Percentiles rank a stretch among this genome's conserved stretches.
Evolutionary conservation across 2,888 invertebrate genomes (phyloP).

Genomic region (Anthophora plumipes): DNA sequence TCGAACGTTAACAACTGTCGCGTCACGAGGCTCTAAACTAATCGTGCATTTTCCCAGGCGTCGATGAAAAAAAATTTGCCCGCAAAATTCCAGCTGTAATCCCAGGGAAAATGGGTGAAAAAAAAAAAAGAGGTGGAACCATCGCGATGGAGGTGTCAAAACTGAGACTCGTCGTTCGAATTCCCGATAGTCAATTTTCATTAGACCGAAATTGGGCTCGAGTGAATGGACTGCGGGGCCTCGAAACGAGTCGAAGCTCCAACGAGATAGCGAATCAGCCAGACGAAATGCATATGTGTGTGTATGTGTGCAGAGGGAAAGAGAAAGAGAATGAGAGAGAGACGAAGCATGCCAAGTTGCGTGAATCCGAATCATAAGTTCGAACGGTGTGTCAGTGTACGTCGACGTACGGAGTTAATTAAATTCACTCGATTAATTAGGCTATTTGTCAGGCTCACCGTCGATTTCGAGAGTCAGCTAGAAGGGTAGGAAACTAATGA

Average conservation of each 20-base stretch:
- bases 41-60: constrained; percentile 3
- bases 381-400: constrained; percentile 60
- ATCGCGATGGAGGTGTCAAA: constrained; percentile 53
- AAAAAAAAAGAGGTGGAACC: constrained; percentile 41
- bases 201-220: constrained; percentile 72
- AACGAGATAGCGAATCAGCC: constrained; percentile 22
- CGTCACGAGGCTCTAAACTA: background rate
- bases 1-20: constrained; percentile 9
- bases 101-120: constrained; percentile 43
- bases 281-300: constrained; percentile 24
- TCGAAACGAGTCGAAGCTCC: constrained; percentile 50
- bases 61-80: constrained; percentile 22
- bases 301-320: constrained; percentile 24
- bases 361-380: constrained; percentile 78
- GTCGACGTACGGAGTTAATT: constrained; percentile 75
- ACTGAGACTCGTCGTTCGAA: constrained; percentile 58
- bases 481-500: constrained; percentile 42
- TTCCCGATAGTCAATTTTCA: constrained; percentile 77
- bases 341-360: constrained; percentile 78
- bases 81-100: constrained; percentile 63
- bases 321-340: constrained; percentile 50
- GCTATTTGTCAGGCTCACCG: constrained; percentile 75
- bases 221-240: constrained; percentile 58
- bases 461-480: constrained; percentile 60
- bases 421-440: constrained; percentile 81